Evolutionary conservation across 2,113 vertebrate species (phyloP), one percentile per base, ranked within the genome.

Genomic region (Dromaius novaehollandiae): DNA sequence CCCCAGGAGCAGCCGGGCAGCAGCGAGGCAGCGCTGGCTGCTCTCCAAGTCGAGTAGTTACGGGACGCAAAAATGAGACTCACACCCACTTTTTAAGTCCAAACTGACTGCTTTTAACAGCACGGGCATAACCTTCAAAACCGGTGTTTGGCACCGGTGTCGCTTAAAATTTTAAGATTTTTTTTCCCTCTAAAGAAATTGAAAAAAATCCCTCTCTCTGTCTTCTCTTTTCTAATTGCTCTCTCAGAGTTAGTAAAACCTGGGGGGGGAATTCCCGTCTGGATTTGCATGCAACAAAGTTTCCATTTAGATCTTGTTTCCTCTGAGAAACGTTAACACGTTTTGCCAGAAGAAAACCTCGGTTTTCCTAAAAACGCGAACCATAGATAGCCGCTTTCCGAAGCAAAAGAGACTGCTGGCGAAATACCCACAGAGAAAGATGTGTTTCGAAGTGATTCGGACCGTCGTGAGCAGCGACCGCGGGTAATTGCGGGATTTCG

Each of bases 321-420:
- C 38, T 56, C 32, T 28, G n/a, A 3, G 9, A 51, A 53, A 48
- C 63, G 7, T 2, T 1, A 3, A 38, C 3, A 4, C 6, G 0
- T 66, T 64, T 73, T 48, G 48, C 56, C n/a, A 48, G 44, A 79
- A 51, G 0, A 3, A 69, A 9, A 32, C 8, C 13, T 56, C 5
- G 11, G 11, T 22, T 81, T 88, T 64, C 36, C 48, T 2, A 77
- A 81, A 84, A 71, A 70, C 8, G 15, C 40, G 58, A 93, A 32
- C 48, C 28, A 7, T 1, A 2, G 2, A 36, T 46, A 66, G 42
- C 56, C 17, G 3, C 25, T 65, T 86, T 25, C 48, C 60, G 44
- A 86, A 89, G 21, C 32, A 24, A 34, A 56, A 38, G 14, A 5
- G 7, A 2, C 22, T 19, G 53, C 18, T 10, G 38, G 3, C 13